A percentile compares a stretch with the other conserved stretches of the same genome.
Evolutionary conservation across 2,888 invertebrate species (phyloP).

Genomic region (Cybosia mesomella): DNA sequence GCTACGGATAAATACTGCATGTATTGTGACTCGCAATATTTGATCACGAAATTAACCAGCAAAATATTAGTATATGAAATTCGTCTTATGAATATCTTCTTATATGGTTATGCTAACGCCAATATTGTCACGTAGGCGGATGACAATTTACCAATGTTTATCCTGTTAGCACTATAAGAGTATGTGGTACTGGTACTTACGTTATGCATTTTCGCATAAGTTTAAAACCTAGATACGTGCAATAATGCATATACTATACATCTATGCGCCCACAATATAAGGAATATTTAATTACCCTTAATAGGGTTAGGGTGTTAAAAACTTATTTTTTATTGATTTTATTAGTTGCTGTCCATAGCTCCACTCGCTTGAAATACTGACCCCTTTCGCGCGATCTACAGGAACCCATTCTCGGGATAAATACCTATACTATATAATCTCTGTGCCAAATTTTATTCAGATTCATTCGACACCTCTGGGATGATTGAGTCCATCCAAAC

Average conservation of each 20-base stretch:
- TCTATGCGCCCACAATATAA: background rate
- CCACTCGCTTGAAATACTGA: too few species aligned
- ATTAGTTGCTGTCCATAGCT: too few species aligned
- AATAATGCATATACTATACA: background rate
- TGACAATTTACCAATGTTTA: slow-evolving; percentile 27
- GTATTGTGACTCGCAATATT: background rate
- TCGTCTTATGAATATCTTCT: slow-evolving; percentile 17
- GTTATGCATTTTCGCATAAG: background rate
- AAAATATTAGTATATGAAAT: background rate
- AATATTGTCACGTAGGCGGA: slow-evolving; percentile 48
- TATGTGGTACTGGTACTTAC: background rate
- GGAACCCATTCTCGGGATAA: background rate
- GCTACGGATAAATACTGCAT: background rate
- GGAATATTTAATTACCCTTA: background rate
- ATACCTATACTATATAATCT: background rate
- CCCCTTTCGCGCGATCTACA: too few species aligned
- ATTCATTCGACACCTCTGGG: background rate
- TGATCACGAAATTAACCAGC: background rate
- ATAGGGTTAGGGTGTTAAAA: background rate
- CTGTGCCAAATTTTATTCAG: background rate
- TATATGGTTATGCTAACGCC: slow-evolving; percentile 33
- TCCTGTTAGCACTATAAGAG: slow-evolving; percentile 38
- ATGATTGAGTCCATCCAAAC: background rate
- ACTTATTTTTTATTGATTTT: background rate
- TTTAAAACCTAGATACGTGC: slow-evolving; percentile 27